Percentiles rank a stretch among this genome's conserved stretches.
phyloP scores from a whole-genome alignment of 2,888 invertebrate genomes.

The Adelphocoris suturalis region DNA sequence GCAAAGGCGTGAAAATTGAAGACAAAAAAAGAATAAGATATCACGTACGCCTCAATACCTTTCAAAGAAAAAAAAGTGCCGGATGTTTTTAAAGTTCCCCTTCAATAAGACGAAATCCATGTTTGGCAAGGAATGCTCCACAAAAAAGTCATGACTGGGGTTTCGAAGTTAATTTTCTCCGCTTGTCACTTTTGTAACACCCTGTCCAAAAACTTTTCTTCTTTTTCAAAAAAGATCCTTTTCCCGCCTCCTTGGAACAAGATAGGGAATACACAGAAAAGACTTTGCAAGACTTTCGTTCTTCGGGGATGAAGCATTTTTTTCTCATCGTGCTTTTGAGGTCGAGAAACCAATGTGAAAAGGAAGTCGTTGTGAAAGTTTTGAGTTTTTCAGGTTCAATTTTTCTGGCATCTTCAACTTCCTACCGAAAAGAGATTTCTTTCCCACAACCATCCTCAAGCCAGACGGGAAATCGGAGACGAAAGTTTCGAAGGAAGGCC shows the following conservation, averaged over 20 bases:
- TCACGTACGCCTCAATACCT: not conserved
- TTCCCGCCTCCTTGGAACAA: not conserved
- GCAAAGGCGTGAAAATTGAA: too few species aligned
- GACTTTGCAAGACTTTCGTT: slow-evolving; percentile 14
- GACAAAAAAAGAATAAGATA: not conserved
- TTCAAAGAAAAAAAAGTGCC: not conserved
- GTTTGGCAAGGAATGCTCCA: not conserved
- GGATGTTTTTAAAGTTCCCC: slow-evolving; percentile 13
- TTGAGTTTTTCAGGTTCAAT: slow-evolving; percentile 20
- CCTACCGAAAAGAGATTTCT: not conserved
- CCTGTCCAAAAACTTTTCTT: slow-evolving; percentile 5
- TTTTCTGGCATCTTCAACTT: not conserved
- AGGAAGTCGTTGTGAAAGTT: slow-evolving; percentile 30
- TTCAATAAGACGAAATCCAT: not conserved
- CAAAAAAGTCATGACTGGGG: slow-evolving; percentile 10
- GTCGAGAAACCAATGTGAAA: not conserved
- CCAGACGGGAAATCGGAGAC: not conserved
- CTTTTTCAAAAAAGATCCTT: not conserved
- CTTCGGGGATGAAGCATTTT: not conserved
- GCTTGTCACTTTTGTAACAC: slow-evolving; percentile 3
- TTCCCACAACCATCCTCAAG: not conserved
- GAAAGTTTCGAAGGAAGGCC: not conserved
- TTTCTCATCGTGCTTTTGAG: not conserved
- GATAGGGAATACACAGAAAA: slow-evolving; percentile 1
- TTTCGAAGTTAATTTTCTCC: slow-evolving; percentile 9